phyloP scores from a whole-genome alignment of 2,888 invertebrate species.

The Itoplectis maculator region DNA sequence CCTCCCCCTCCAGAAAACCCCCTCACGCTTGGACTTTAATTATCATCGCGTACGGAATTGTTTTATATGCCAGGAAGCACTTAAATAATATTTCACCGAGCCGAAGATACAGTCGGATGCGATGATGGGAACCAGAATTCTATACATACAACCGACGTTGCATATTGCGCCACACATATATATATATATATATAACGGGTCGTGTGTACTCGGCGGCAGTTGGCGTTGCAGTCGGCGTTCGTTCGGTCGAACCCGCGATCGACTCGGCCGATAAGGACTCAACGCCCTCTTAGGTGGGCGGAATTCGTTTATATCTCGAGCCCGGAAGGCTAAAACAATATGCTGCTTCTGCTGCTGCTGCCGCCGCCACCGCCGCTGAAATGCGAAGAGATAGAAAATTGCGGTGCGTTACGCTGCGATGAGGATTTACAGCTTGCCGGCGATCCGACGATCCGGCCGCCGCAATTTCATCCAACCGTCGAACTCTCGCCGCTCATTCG shows the following conservation, averaged over 20 bases:
- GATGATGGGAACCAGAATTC: slow-evolving; percentile 57
- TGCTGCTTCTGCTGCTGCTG: slow-evolving; percentile 54
- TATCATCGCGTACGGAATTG: slow-evolving; percentile 81
- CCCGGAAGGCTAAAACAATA: slow-evolving; percentile 72
- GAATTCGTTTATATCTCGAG: slow-evolving; percentile 76
- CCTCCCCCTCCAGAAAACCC: slow-evolving; percentile 54
- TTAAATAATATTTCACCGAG: slow-evolving; percentile 84
- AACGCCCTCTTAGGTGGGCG: slow-evolving; percentile 78
- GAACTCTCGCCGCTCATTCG: slow-evolving; percentile 36
- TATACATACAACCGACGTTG: slow-evolving; percentile 20
- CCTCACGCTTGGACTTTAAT: slow-evolving; percentile 79
- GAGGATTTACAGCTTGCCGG: slow-evolving; percentile 59
- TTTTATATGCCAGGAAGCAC: slow-evolving; percentile 84
- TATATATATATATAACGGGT: no score
- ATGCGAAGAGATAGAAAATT: slow-evolving; percentile 66
- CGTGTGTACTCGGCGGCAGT: slow-evolving; percentile 44
- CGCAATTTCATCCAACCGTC: slow-evolving; percentile 51
- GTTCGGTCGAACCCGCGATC: slow-evolving; percentile 64
- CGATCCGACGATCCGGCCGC: slow-evolving; percentile 51
- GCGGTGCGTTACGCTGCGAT: slow-evolving; percentile 67
- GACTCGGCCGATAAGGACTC: slow-evolving; percentile 67
- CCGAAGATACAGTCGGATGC: slow-evolving; percentile 66
- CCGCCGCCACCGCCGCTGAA: no score
- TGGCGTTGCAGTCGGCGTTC: slow-evolving; percentile 44
- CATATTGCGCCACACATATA: slow-evolving; percentile 27